Conservation (phyloP, 1,140 invertebrate genomes). For the Zaprionus africanus region DNA sequence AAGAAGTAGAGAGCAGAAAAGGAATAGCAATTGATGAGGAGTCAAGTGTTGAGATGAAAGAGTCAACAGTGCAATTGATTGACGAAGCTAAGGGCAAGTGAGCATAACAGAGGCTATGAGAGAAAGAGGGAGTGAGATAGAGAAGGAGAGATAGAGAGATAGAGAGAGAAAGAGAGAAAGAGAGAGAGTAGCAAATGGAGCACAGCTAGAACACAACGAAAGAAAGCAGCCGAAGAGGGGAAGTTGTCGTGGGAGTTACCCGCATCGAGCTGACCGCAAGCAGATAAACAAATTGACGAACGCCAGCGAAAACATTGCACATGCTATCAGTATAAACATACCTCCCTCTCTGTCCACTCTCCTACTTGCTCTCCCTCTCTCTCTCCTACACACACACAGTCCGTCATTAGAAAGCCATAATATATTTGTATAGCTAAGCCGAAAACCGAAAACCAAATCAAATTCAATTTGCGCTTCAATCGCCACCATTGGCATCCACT, state of each 20-base stretch:
- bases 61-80: not conserved
- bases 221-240: not conserved
- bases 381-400: not conserved
- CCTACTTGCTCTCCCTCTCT: not conserved
- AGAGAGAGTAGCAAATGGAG: not conserved
- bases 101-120: not conserved
- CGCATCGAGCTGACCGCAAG: conserved; percentile 3
- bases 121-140: no score
- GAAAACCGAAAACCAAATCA: conserved; percentile 8
- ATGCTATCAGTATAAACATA: not conserved
- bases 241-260: not conserved
- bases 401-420: not conserved
- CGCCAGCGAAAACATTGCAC: conserved; percentile 32
- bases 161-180: no score
- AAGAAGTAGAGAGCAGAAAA: not conserved
- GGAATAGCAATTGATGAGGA: not conserved
- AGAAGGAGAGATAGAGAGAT: no score
- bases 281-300: conserved; percentile 25
- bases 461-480: conserved; percentile 23
- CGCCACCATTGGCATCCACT: conserved; percentile 11
- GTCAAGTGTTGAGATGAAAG: not conserved
- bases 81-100: not conserved
- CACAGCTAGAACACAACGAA: not conserved
- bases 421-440: conserved; percentile 16
- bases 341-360: not conserved